Base-by-base conservation (phyloP, 2,797 vertebrate genomes). In the Percopsis omiscomaycus region DNA sequence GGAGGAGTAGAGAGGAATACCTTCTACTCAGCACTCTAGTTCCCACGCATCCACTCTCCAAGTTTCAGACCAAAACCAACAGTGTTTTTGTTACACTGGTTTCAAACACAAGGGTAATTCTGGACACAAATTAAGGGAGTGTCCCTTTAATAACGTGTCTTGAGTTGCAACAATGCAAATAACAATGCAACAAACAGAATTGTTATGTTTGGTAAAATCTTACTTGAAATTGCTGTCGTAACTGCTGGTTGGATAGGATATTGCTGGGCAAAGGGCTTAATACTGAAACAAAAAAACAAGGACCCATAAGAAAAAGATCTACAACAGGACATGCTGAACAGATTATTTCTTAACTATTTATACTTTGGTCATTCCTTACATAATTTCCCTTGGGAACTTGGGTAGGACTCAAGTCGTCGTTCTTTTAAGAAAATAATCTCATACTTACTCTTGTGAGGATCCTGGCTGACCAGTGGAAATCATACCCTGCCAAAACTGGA, bases 361-460 rank as follows among this genome's bases (percentile, higher is more conserved):
- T 14, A n/a, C 37, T 29, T 15, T 15, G 29, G 50, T 47, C 61
- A 51, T 58, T 44, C 28, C 61, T 75, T 13, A 47, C 32, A 49
- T 49, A 57, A 28, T 46, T 44, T 65, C 44, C 59, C 15, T 14
- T 13, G 45, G 56, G 45, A 64, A 65, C 63, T 47, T 29, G 12
- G n/a, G 37, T 48, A 2, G 3, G 13, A 47, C 49, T 47, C 6
- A 49, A 13, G 3, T 55, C 5, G 9, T 61, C 1, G 11, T 53
- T 63, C 27, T 48, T 70, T 30, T 37, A 48, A 61, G 28, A 63
- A 42, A 2, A 55, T 71, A 64, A 57, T 56, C 4, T 55, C 42
- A 66, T 57, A 97, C 97, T 97, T 93, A 99, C 97, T 99, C 97
- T 95, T 99, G 97, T 0, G 98, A 98, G 66, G 98, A 99, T 94